Evolutionary conservation across 2,797 vertebrate species (phyloP), one percentile per base, ranked within the genome.

Genomic region (Pseudochirops corinnae): DNA sequence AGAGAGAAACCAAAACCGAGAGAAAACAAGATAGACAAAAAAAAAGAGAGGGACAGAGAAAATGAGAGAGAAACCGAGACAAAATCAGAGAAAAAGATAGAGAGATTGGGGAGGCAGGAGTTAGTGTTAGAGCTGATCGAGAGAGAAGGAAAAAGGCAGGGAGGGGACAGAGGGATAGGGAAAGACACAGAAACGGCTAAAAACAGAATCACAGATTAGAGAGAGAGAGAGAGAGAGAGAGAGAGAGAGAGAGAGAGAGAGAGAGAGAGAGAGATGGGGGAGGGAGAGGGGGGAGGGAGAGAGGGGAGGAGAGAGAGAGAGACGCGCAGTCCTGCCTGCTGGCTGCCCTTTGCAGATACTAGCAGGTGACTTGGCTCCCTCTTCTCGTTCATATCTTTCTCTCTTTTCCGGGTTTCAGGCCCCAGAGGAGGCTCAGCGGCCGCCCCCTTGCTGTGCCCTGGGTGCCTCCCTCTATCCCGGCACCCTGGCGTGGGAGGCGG

Each of bases 91-190:
- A 60, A 3, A 60, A 10, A 13, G 2, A 58, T 1, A 67, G 62
- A 74, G 14, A 39, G 14, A n/a, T 3, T 28, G 58, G 58, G 58
- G 58, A 6, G 33, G 33, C 33, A 1, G 33, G 13, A 28, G 11
- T 16, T 31, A 67, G 4, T 33, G 60, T 67, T n/a, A 67, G 13
- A 67, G 13, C 0, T 14, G 31, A 33, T 33, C 4, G 11, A 10
- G 6, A 29, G 50, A 14, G n/a, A 55, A 5, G 31, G 6, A 3
- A 7, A 21, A 74, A 13, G 4, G 16, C 12, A 7, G 0, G 1
- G 50, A 91, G 6, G 0, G 4, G 0, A 24, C 53, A 60, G 5
- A n/a, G 5, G 16, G 62, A 67, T n/a, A 31, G 31, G 13, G 60
- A 60, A 29, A 62, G 60, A 62, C 29, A 62, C 11, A 31, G 60